A percentile compares a stretch with the other conserved stretches of the same genome.
Evolutionary conservation across 2,797 vertebrate species (phyloP).

Genomic region (Propithecus perrieri): DNA sequence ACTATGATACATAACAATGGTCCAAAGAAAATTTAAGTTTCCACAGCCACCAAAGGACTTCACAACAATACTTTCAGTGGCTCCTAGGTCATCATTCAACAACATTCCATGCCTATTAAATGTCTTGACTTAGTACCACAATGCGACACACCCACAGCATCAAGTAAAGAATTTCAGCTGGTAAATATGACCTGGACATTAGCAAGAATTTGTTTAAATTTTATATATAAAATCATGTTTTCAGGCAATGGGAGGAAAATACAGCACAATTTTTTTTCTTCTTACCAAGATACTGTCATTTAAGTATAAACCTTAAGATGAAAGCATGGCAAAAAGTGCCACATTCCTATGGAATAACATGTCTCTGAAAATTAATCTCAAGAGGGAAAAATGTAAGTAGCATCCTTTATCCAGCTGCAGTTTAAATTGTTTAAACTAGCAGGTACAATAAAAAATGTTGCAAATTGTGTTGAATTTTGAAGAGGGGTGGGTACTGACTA

Average conservation of each 20-base stretch:
- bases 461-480: background rate
- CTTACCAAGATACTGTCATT: background rate
- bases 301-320: background rate
- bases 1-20: background rate
- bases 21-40: background rate
- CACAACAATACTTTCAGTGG: background rate
- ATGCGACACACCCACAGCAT: background rate
- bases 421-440: background rate
- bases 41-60: background rate
- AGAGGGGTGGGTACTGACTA: background rate
- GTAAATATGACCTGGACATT: background rate
- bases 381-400: background rate
- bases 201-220: background rate
- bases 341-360: background rate
- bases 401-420: background rate
- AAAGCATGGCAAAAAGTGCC: background rate
- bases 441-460: background rate
- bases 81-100: background rate
- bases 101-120: background rate
- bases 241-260: background rate
- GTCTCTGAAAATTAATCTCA: background rate
- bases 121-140: background rate
- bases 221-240: background rate
- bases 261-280: background rate
- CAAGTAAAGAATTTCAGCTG: background rate